phyloP scores from a whole-genome alignment of 2,113 vertebrate species.

The Oncorhynchus mykiss region DNA sequence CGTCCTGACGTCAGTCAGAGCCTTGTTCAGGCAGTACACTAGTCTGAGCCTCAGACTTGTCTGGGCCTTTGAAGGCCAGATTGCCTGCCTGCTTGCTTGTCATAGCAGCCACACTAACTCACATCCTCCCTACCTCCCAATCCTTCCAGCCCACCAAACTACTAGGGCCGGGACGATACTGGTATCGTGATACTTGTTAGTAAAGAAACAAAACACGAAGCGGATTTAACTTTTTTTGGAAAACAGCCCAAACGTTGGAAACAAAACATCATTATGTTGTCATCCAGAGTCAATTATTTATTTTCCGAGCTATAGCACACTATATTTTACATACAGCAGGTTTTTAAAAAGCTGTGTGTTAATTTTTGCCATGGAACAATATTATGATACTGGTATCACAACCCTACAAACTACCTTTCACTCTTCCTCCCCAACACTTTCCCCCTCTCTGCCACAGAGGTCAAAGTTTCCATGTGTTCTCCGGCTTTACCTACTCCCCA shows the following conservation, averaged over 20 bases:
- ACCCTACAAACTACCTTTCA: conserved; percentile 23
- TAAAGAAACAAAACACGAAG: too few relatives aligned
- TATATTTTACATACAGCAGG: too few relatives aligned
- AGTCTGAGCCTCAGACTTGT: conserved; percentile 8
- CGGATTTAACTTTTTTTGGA: too few relatives aligned
- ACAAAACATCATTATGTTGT: too few relatives aligned
- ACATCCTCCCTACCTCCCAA: conserved; percentile 17
- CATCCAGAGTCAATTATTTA: too few relatives aligned
- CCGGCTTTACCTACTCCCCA: conserved; percentile 44
- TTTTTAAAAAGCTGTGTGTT: too few relatives aligned
- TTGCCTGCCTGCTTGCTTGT: background rate
- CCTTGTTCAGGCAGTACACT: background rate
- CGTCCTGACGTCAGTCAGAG: conserved; percentile 27
- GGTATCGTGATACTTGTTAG: too few relatives aligned
- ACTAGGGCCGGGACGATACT: too few relatives aligned
- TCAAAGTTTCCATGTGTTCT: conserved; percentile 70
- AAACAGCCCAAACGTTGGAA: too few relatives aligned
- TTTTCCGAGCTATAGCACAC: too few relatives aligned
- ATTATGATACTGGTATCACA: conserved; percentile 49
- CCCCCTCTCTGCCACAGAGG: conserved; percentile 43
- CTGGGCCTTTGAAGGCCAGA: conserved; percentile 4
- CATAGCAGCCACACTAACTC: conserved; percentile 48
- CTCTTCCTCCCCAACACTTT: conserved; percentile 20
- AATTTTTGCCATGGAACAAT: too few relatives aligned
- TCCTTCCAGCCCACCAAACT: conserved; percentile 40